Evolutionary conservation across 2,113 vertebrate genomes (phyloP), one percentile per base, ranked within the genome.

Genomic region (Ellobius talpinus): DNA sequence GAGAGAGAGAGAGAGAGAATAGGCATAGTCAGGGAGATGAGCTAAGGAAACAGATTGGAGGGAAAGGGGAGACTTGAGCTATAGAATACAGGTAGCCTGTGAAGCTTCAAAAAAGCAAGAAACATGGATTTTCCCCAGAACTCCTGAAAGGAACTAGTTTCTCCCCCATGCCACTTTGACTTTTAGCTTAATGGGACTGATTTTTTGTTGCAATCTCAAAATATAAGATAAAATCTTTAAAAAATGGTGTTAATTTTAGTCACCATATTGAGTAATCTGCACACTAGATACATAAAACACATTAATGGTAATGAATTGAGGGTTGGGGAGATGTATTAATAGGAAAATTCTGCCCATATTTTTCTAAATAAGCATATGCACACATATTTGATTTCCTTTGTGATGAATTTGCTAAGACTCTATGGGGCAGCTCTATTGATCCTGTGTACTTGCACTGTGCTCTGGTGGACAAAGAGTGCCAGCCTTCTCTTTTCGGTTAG

Each of bases 401-500:
- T 61, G 72, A 63, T 45, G 76, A 74, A 87, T 85, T 95, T 94
- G 14, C 76, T 86, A 66, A 85, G 24, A 61, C 61, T 33, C 36
- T 65, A 2, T 52, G 24, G 92, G 66, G 24, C 21, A 61, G 4
- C 29, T n/a, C 61, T 91, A 0, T 24, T 90, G 74, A 39, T 58
- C 63, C 73, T 63, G 1, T 55, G 7, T 7, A 39, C 24, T 63
- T 63, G 36, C 58, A 19, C 73, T 77, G 4, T 87, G 55, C 82
- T 90, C 58, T 17, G 58, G 70, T 61, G n/a, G 50, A 7, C 65
- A 84, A 31, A 42, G 23, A 77, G 50, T 52, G 29, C 45, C 79
- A 61, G 19, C 77, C 86, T 68, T 87, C 76, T 68, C n/a, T 95
- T 90, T 92, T 93, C 61, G 55, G 9, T n/a, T 87, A 78, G 9